Base-by-base conservation (phyloP, 2,797 vertebrate species). In the Amphiprion clarkii region DNA sequence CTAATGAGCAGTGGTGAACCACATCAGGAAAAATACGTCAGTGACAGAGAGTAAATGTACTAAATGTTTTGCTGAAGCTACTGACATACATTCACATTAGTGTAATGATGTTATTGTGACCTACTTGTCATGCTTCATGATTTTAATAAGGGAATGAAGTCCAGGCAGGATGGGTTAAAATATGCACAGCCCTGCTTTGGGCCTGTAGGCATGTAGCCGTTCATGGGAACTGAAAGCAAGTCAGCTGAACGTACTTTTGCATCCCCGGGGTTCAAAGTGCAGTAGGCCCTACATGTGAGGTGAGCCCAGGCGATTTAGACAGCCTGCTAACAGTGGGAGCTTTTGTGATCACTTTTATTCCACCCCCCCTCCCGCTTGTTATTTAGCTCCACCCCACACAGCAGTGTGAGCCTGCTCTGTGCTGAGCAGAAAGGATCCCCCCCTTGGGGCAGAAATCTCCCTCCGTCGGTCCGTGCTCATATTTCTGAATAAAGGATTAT, bases 401-500 rank as follows among this genome's bases (percentile, higher is more conserved):
- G 49, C 48, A 67, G 29, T 83, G 51, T 62, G 55, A 79, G 75
- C 21, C 65, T 4, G 19, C 33, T 75, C 79, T 70, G 62, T 76
- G 67, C 60, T 42, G 48, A 76, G 71, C 53, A 71, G 76, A 64
- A 64, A 65, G 39, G 58, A 67, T 10, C 56, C 72, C 62, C 59
- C 60, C 81, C 62, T 46, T 1, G 23, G 69, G 85, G 68, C 55
- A 82, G 75, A 86, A 79, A 62, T 69, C 76, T 72, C 76, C 71
- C 68, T 74, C 64, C 71, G 71, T 78, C 77, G 74, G 54, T 79
- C 69, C 55, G 53, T 33, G 67, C 81, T 85, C 84, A 73, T 92
- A 82, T 79, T 83, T 91, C 72, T 58, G 48, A 85, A 93, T 90
- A 89, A 89, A 87, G 83, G 71, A 90, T 87, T 84, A 83, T 86